A percentile compares a stretch with the other conserved stretches of the same genome.
These are phyloP conservation scores for Propithecus deckenii DNA, from an alignment of 2,797 vertebrate species.

Conservation along the genomic window DNA sequence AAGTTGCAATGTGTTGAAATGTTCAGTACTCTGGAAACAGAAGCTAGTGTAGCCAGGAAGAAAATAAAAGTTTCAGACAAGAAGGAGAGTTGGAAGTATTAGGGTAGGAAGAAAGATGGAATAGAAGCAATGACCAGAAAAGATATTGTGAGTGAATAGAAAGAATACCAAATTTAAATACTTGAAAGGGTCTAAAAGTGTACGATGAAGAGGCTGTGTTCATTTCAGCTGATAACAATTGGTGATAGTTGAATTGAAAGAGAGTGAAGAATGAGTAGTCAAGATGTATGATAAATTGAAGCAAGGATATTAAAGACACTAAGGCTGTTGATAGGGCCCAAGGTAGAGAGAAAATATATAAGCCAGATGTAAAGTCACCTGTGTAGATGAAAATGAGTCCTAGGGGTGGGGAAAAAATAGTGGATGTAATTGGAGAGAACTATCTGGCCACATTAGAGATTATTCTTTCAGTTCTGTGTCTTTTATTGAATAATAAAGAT, in stretches of 20 bases:
- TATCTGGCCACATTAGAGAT: neutral
- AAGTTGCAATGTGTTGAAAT: neutral
- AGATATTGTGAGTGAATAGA: neutral
- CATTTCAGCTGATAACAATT: neutral
- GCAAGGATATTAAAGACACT: neutral
- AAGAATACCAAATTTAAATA: neutral
- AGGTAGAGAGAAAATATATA: neutral
- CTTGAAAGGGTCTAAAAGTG: neutral
- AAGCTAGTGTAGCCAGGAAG: neutral
- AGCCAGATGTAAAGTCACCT: neutral
- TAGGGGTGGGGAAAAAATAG: neutral
- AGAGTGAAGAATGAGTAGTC: neutral
- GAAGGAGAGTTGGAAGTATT: neutral
- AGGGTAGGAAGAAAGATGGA: neutral
- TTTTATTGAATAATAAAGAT: neutral
- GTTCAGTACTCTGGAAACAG: conserved; percentile 31
- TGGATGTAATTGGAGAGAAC: neutral
- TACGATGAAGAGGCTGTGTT: neutral
- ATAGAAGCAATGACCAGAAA: neutral
- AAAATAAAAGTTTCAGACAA: conserved; percentile 5
- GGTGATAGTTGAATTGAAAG: neutral
- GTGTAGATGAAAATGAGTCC: neutral
- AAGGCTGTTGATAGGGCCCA: neutral
- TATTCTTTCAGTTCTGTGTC: neutral
- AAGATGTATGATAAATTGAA: neutral